Evolutionary conservation across 2,888 invertebrate species (phyloP), one percentile per base, ranked within the genome.

Genomic region (Lithophane leautieri): DNA sequence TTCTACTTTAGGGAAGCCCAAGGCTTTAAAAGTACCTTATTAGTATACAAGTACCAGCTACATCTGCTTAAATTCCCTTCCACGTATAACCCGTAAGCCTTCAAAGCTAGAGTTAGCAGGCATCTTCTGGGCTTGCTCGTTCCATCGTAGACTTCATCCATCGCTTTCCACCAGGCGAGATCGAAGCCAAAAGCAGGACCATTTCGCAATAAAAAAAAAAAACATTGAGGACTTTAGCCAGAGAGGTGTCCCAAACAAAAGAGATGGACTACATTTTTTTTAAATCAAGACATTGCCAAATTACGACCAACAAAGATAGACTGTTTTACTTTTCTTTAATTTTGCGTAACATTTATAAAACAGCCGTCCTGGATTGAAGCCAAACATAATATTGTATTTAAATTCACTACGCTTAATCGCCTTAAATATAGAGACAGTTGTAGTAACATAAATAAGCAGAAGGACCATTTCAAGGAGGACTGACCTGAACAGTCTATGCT

Each of bases 331-430:
- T 83, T 79, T 83, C 34, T 83, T 81, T 63, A 65, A 84, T 71
- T 69, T 80, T 68, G 44, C 76, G 28, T 74, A 66, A 74, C 75
- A 80, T 84, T 81, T 66, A 56, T 65, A 70, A 84, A 84, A 72
- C 83, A 67, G 67, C 61, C 7, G 25, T 2, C 34, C 47, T 82
- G 82, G 82, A 69, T 54, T 47, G 34, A n/a, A 54, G 81, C 84
- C 84, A 82, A 76, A 58, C 34, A 80, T 54, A 25, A 78, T 50
- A 40, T 67, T 74, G 61, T 84, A 62, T 84, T 82, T 66, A 80
- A 82, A 82, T 84, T 84, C 76, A 68, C 47, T 62, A 84, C 81
- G 71, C 76, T 70, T 67, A 66, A 73, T 79, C 62, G 68, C 47
- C 70, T 75, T 75, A 74, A 73, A 73, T 74, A 70, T 44, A 74